Base-by-base conservation (phyloP, 2,888 invertebrate genomes). In the Cryptocheilus praepositus region DNA sequence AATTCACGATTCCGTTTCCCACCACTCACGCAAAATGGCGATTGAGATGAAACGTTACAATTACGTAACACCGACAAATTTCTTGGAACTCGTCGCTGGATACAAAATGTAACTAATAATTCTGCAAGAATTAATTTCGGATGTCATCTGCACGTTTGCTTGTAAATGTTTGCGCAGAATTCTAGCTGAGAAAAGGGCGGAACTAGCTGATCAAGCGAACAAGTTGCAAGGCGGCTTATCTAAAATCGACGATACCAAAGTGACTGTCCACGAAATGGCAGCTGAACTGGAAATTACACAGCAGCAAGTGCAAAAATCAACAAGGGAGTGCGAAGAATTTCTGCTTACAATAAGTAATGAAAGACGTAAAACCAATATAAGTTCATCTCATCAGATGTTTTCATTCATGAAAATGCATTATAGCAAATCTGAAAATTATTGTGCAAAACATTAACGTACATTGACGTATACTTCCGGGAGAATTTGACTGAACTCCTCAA, bases 11-110 rank as follows among this genome's bases (percentile, higher is more conserved):
- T 95, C 95, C 0, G 96, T 96, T n/a, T 91, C 92, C 0, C 91
- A 92, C 71, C 93, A 91, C 87, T 95, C 95, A 0, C 89, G 89
- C 21, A 90, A 90, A 83, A 96, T 97, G 96, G 91, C 92, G 77
- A 82, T 89, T 8, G 95, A 96, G 90, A 93, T 95, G 91, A 93
- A 94, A 67, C 89, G 97, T 13, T 92, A 93, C 83, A 96, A 95
- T 89, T 96, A 97, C 87, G 96, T 97, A 53, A 97, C 97, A 0
- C 96, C 96, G 0, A 95, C 95, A 25, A 96, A 96, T 89, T 97
- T 95, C 82, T 90, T 97, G 64, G 95, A 96, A 84, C 91, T 97
- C 15, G 96, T 97, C 0, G 90, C 93, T 0, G 95, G 96, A 8
- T 97, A 96, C 84, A 95, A 95, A 87, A 91, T 91, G 95, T 95